These are phyloP conservation scores for Porites rus DNA, from an alignment of 92 coral and sea anemone species.

Conservation along the genomic window DNA sequence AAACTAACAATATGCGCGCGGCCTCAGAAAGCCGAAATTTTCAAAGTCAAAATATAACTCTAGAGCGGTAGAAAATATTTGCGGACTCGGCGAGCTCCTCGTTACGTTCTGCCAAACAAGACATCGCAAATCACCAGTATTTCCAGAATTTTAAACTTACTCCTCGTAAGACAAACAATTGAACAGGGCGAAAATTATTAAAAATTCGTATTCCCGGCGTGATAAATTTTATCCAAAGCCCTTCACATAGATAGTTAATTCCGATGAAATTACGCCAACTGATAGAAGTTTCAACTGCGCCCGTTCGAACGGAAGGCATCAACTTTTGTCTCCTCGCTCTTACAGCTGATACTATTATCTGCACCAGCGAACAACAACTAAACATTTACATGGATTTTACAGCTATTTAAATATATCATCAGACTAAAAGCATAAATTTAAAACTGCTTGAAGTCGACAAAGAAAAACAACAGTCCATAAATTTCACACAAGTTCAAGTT, in stretches of 20 bases:
- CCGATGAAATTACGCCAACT: constrained; percentile 46
- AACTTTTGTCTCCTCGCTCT: constrained; percentile 15
- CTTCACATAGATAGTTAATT: constrained; percentile 39
- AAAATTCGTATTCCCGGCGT: constrained; percentile 41
- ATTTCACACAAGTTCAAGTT: constrained; percentile 49
- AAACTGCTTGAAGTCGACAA: constrained; percentile 94
- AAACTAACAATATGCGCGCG: constrained; percentile 37
- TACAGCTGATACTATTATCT: constrained; percentile 83
- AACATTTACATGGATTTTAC: constrained; percentile 97
- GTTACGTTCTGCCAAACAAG: constrained; percentile 28
- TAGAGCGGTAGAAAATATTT: constrained; percentile 66
- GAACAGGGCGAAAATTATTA: constrained; percentile 40
- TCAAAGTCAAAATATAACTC: constrained; percentile 63
- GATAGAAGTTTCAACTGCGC: constrained; percentile 10
- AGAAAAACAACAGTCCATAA: constrained; percentile 86
- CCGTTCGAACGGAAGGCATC: constrained; percentile 31
- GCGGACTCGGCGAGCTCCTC: constrained; percentile 25
- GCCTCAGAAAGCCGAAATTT: constrained; percentile 32
- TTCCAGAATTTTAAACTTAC: constrained; percentile 32
- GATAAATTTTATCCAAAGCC: constrained; percentile 38
- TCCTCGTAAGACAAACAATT: constrained; percentile 34
- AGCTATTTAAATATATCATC: constrained; percentile 98
- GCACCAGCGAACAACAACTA: constrained; percentile 81
- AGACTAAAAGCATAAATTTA: constrained; percentile 91
- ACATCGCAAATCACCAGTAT: neutral